These are phyloP conservation scores for Struthio camelus DNA, from an alignment of 2,113 vertebrate genomes.

Conservation along the genomic window DNA sequence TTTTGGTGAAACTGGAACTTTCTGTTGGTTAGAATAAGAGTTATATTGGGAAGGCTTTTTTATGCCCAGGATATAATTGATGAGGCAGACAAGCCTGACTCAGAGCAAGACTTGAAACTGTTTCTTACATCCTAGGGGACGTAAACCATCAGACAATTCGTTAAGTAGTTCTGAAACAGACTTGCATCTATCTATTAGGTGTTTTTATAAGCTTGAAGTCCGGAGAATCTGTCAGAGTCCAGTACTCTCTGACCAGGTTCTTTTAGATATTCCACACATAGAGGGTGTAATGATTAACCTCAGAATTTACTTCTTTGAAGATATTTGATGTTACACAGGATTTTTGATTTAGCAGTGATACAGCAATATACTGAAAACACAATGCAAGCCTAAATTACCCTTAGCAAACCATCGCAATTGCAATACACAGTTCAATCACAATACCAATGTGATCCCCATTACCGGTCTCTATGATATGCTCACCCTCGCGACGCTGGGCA, in stretches of 20 bases:
- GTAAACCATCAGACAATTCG: neutral
- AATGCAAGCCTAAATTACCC: neutral
- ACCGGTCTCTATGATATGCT: neutral
- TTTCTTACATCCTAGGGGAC: neutral
- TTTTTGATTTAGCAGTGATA: neutral
- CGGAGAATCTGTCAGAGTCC: neutral
- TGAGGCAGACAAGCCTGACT: neutral
- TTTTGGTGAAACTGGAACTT: neutral
- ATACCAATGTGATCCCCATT: neutral
- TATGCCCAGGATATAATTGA: rapidly evolving
- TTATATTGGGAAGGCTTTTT: neutral
- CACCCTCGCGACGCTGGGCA: neutral
- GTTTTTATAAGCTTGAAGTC: neutral
- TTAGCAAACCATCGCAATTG: neutral
- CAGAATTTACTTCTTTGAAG: neutral
- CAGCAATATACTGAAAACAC: neutral
- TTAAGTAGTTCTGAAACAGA: neutral
- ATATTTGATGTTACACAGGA: neutral
- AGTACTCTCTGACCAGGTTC: neutral
- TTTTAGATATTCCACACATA: neutral
- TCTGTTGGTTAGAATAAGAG: neutral
- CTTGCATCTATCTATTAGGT: neutral
- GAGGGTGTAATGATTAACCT: neutral
- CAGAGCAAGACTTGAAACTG: neutral
- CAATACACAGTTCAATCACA: neutral